These are phyloP conservation scores for Morpho deidamia DNA, from an alignment of 2,888 invertebrate species.

Conservation along the genomic window DNA sequence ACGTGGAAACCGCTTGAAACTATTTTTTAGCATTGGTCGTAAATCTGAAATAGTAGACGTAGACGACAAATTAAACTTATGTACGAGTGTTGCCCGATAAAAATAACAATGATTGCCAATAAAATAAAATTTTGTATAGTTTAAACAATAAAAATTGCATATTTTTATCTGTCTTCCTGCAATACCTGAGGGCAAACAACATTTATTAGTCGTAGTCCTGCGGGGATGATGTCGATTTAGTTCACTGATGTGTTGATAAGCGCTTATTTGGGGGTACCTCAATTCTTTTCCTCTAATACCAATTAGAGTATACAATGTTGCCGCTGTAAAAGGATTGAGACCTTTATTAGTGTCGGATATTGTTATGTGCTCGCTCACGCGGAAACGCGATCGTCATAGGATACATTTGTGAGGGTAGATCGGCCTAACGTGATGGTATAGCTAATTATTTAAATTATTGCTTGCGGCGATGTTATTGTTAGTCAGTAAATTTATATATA, in stretches of 20 bases:
- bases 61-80: too few relatives aligned
- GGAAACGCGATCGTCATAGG: constrained; percentile 40
- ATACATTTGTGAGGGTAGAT: constrained; percentile 28
- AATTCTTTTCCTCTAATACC: constrained; percentile 71
- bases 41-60: too few relatives aligned
- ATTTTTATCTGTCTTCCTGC: not conserved
- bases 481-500: not conserved
- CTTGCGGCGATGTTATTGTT: constrained; percentile 6
- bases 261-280: constrained; percentile 68
- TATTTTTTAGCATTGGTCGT: too few relatives aligned
- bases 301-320: constrained; percentile 73
- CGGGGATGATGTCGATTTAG: constrained; percentile 34
- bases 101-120: too few relatives aligned
- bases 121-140: too few relatives aligned
- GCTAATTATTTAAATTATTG: constrained; percentile 22
- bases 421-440: constrained; percentile 17
- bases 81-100: too few relatives aligned
- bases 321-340: constrained; percentile 60
- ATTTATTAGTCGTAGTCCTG: constrained; percentile 46
- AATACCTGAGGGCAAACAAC: constrained; percentile 66
- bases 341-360: constrained; percentile 73
- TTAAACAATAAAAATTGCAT: too few relatives aligned
- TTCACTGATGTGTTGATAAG: constrained; percentile 65
- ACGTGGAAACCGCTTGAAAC: too few relatives aligned
- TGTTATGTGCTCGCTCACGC: constrained; percentile 58